Base-by-base conservation (phyloP, 2,888 invertebrate genomes). In the Callinectes sapidus region DNA sequence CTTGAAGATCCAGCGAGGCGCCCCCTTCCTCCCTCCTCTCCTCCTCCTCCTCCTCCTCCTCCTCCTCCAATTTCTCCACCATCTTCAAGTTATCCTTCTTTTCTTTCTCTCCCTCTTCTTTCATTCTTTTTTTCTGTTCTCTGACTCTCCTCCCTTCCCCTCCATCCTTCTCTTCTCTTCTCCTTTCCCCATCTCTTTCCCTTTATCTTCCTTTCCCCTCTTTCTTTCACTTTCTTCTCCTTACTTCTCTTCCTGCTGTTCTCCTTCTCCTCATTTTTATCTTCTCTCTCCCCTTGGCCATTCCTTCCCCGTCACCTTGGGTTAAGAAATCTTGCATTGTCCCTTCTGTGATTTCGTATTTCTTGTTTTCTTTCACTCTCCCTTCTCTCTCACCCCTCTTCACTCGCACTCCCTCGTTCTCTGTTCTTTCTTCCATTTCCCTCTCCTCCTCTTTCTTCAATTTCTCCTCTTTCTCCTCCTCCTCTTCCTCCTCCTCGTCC, bases 381-480 rank as follows among this genome's bases (percentile, higher is more conserved):
- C 32, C 18, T 55, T 35, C 42, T 39, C 87, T 87, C 35, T 16
- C 87, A 16, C 23, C 87, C 42, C 48, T 54, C 18, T 87, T 28
- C 86, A 23, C 86, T 86, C 18, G 39, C 39, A 6, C 86, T 35
- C 42, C 87, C 54, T 54, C 28, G 87, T 87, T 48, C 48, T 87
- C 87, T 28, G n/a, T 48, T 48, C 39, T 28, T 54, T n/a, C 87
- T 48, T 87, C 28, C 87, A 28, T 28, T 54, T 87, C 54, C 42
- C 42, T 87, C 48, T 23, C 88, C 88, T 92, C 61, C 87, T 55
- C 88, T 55, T 66, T 77, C 28, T 32, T 32, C 71, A 87, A 54
- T 18, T 85, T 42, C 66, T 87, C 48, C 66, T 91, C 42, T 48
- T 54, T 28, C 71, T 88, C 89, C 39, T 71, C 32, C 35, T 39